A percentile compares a stretch with the other conserved stretches of the same genome.
phyloP scores from a whole-genome alignment of 2,113 vertebrate genomes.

The Megaceryle maxima region DNA sequence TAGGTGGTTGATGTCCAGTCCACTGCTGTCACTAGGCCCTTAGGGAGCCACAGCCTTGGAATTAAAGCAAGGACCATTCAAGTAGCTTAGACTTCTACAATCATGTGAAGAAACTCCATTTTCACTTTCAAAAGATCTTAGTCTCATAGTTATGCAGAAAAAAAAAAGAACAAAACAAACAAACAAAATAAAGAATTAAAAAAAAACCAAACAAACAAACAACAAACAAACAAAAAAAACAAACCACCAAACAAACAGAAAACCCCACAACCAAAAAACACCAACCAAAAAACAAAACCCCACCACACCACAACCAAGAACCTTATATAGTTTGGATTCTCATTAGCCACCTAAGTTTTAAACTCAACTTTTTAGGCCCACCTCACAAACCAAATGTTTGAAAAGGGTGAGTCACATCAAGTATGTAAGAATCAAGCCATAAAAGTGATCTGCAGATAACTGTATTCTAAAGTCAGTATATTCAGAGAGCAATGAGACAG shows the following conservation, averaged over 20 bases:
- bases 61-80: background rate
- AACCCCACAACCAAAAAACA: no score
- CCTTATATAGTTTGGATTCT: background rate
- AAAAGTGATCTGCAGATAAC: background rate
- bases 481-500: background rate
- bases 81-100: background rate
- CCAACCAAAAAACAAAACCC: no score
- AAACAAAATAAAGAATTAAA: background rate
- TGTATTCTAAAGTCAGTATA: background rate
- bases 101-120: background rate
- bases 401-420: background rate
- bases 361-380: background rate
- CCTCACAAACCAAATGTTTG: background rate
- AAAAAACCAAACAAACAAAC: rapidly evolving
- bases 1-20: background rate
- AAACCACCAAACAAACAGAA: no score
- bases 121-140: background rate
- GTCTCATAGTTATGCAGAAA: background rate
- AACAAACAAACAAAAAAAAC: background rate
- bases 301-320: background rate
- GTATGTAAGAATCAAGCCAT: background rate
- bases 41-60: background rate
- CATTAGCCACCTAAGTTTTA: background rate
- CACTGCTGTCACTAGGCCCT: background rate
- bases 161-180: background rate